Evolutionary conservation across 2,113 vertebrate species (phyloP), one percentile per base, ranked within the genome.

Genomic region (Phalacrocorax carbo): DNA sequence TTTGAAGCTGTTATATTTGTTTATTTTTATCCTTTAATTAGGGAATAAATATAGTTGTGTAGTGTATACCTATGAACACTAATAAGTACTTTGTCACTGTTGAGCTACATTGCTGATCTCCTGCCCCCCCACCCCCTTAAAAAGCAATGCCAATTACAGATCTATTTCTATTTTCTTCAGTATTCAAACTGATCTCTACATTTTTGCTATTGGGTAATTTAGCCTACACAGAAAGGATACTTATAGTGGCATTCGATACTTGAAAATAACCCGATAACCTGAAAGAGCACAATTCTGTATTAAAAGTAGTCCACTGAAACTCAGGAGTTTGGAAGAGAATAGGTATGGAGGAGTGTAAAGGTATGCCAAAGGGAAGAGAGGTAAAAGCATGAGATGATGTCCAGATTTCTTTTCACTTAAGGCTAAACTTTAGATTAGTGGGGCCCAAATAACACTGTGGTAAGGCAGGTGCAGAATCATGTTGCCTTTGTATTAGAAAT

Each of bases 131-230:
- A 2, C 8, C 23, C 22, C 36, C 73, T 62, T 38, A 38, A 66
- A 89, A 60, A 91, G 26, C 30, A 66, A 4, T 70, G 46, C 46
- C 11, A 40, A 38, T 77, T 82, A 52, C 6, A 58, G n/a, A 52
- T 34, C 13, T 38, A 0, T 10, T 60, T 34, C 13, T 38, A 0
- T 10, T 60, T 32, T 51, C 91, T 88, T 55, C 6, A 23, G 4
- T 61, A 26, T 62, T 57, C 4, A 52, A 52, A n/a, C 11, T 52
- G 20, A n/a, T 68, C 27, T 57, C 77, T 75, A 9, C 22, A 9
- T 68, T 89, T 55, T 15, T 23, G 29, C 13, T 25, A 64, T 61
- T 30, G 68, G 27, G 58, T 73, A 48, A 64, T 71, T 60, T 46
- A 54, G 13, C 18, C 40, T 34, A 15, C 4, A 5, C 9, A 52